Evolutionary conservation across 2,797 vertebrate genomes (phyloP).

Genomic region (Sciaenops ocellatus): DNA sequence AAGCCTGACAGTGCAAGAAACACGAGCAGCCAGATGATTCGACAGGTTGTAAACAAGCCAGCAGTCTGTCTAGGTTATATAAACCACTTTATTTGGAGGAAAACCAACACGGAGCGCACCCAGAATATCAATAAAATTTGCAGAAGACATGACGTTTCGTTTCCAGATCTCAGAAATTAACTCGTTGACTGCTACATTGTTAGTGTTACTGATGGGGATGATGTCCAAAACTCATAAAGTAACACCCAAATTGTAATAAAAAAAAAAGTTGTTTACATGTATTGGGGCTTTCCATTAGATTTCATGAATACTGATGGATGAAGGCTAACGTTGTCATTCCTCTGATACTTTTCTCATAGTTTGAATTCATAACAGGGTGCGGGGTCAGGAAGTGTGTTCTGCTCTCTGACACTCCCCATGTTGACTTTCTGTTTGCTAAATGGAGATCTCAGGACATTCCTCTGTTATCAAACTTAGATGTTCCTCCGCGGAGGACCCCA

Average conservation of each 20-base stretch:
- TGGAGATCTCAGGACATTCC: slow-evolving; percentile 64
- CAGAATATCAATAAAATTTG: slow-evolving; percentile 4
- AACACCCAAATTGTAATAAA: not conserved
- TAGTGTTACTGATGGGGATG: not conserved
- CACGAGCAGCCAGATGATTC: slow-evolving; percentile 8
- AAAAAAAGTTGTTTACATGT: not conserved
- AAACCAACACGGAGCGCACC: not conserved
- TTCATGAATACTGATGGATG: slow-evolving; percentile 32
- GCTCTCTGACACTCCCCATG: slow-evolving; percentile 45
- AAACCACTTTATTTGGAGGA: not conserved
- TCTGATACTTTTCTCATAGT: slow-evolving; percentile 24
- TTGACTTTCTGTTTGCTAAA: slow-evolving; percentile 52
- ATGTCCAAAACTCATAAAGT: not conserved
- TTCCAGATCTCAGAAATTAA: slow-evolving; percentile 1
- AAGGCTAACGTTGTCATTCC: slow-evolving; percentile 16
- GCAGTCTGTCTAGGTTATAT: slow-evolving; percentile 1
- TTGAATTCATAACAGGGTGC: not conserved
- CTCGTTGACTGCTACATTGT: not conserved
- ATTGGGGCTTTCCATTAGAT: not conserved
- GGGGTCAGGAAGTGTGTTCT: slow-evolving; percentile 7
- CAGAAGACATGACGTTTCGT: not conserved
- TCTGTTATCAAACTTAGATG: slow-evolving; percentile 68
- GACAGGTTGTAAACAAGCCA: slow-evolving; percentile 8
- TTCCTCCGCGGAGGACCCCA: slow-evolving; percentile 28
- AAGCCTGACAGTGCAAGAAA: not conserved